Percentiles rank a stretch among this genome's conserved stretches.
Conservation (phyloP, 2,113 vertebrate genomes). For the Sylvia atricapilla region DNA sequence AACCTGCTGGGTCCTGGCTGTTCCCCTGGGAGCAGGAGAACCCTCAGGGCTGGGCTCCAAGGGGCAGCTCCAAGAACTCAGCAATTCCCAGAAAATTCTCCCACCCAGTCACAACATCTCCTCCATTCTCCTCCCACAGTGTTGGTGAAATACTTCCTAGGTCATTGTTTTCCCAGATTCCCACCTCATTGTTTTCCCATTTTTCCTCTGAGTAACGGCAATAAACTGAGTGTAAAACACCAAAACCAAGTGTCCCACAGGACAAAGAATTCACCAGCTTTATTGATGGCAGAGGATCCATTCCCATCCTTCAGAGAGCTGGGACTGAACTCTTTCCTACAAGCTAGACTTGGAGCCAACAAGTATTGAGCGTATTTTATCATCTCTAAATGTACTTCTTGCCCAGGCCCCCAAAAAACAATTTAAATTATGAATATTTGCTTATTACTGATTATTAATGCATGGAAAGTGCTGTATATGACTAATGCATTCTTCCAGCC, state of each 20-base stretch:
- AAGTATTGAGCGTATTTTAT: not conserved
- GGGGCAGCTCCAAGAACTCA: not conserved
- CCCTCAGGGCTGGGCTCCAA: not conserved
- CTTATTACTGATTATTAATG: constrained; percentile 54
- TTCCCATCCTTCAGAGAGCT: not conserved
- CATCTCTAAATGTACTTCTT: not conserved
- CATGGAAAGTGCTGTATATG: constrained; percentile 22
- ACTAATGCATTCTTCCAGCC: constrained; percentile 29
- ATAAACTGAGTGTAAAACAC: not conserved
- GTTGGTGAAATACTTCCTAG: not conserved
- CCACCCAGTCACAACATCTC: not conserved
- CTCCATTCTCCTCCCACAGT: not conserved
- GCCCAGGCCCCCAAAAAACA: not conserved
- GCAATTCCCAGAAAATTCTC: not conserved
- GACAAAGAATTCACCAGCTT: not conserved
- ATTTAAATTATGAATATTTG: constrained; percentile 42
- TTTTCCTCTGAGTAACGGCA: not conserved
- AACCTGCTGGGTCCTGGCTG: not conserved
- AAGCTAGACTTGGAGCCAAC: not conserved
- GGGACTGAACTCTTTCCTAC: not conserved
- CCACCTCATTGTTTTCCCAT: rapidly evolving
- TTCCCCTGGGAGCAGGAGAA: not conserved
- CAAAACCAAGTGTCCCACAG: not conserved
- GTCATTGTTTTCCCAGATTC: not conserved
- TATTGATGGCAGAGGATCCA: not conserved